phyloP scores from a whole-genome alignment of 2,113 vertebrate species.

The Austrofundulus limnaeus region DNA sequence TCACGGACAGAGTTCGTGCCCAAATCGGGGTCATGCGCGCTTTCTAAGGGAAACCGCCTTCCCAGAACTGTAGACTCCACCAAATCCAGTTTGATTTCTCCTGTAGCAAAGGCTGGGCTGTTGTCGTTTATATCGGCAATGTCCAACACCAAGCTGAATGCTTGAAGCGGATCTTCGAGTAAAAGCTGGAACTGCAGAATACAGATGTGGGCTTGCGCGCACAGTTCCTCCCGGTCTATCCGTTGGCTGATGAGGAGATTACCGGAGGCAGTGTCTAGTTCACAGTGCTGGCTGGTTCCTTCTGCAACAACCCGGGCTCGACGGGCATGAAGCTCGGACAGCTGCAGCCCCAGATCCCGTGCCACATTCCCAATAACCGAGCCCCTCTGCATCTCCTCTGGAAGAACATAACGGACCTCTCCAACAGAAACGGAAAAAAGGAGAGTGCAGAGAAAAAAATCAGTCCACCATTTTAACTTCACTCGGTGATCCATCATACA shows the following conservation, averaged over 20 bases:
- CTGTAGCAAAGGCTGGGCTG: slow-evolving; percentile 67
- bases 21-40: slow-evolving; percentile 81
- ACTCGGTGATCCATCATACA: slow-evolving; percentile 27
- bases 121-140: slow-evolving; percentile 79
- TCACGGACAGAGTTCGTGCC: slow-evolving; percentile 78
- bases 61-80: slow-evolving; percentile 78
- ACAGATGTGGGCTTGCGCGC: slow-evolving; percentile 61
- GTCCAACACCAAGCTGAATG: slow-evolving; percentile 72
- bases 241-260: slow-evolving; percentile 73
- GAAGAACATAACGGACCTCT: slow-evolving; percentile 71
- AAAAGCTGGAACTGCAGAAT: slow-evolving; percentile 73
- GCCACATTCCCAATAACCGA: slow-evolving; percentile 74
- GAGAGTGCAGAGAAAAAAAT: slow-evolving; percentile 39
- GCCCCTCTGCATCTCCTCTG: slow-evolving; percentile 72
- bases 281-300: slow-evolving; percentile 67
- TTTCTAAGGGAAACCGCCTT: slow-evolving; percentile 77
- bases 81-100: slow-evolving; percentile 73
- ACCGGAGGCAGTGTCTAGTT: slow-evolving; percentile 70
- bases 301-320: slow-evolving; percentile 72
- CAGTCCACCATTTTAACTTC: slow-evolving; percentile 26
- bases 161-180: slow-evolving; percentile 73
- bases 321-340: slow-evolving; percentile 57
- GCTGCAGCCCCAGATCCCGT: slow-evolving; percentile 66
- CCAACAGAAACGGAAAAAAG: slow-evolving; percentile 47
- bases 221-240: slow-evolving; percentile 78